Percentiles rank a stretch among this genome's conserved stretches.
Evolutionary conservation across 1,140 invertebrate species (phyloP).

Genomic region (Cotesia typhae): DNA sequence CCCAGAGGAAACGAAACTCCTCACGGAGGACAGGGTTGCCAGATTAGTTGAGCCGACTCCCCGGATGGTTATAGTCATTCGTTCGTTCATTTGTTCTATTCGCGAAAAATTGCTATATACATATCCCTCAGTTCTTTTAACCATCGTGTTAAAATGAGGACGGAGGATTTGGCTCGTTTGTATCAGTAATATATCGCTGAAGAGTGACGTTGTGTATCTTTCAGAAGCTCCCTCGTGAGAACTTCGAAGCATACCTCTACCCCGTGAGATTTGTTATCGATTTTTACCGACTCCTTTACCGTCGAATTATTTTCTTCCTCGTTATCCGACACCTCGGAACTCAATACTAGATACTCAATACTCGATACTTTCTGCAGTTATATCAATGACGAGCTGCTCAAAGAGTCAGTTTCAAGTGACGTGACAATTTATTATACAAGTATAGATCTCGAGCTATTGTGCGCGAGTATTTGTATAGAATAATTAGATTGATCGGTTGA

Average conservation of each 20-base stretch:
- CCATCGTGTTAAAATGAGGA: too few species aligned
- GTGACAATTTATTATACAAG: slow-evolving; percentile 9
- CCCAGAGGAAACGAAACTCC: background rate
- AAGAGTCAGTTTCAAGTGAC: background rate
- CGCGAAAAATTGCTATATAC: background rate
- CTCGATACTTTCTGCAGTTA: background rate
- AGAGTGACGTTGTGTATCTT: slow-evolving; percentile 23
- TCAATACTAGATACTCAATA: too few species aligned
- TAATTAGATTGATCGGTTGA: slow-evolving; percentile 40
- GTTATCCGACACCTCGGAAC: background rate
- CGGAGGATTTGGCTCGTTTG: background rate
- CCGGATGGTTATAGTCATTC: slow-evolving; percentile 22
- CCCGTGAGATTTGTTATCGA: slow-evolving; percentile 29
- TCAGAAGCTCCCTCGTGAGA: slow-evolving; percentile 27
- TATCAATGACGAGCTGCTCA: background rate
- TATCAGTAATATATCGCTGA: slow-evolving; percentile 23
- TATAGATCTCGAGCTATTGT: background rate
- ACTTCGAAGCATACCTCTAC: slow-evolving; percentile 20
- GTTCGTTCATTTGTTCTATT: slow-evolving; percentile 8
- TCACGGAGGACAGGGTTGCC: slow-evolving; percentile 13
- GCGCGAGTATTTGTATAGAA: slow-evolving; percentile 17
- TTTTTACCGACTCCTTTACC: slow-evolving; percentile 9
- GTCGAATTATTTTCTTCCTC: slow-evolving; percentile 8
- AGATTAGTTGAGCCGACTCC: slow-evolving; percentile 17
- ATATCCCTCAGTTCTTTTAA: too few species aligned